Base-by-base conservation (phyloP, 2,797 vertebrate species). In the Protonibea diacanthus region DNA sequence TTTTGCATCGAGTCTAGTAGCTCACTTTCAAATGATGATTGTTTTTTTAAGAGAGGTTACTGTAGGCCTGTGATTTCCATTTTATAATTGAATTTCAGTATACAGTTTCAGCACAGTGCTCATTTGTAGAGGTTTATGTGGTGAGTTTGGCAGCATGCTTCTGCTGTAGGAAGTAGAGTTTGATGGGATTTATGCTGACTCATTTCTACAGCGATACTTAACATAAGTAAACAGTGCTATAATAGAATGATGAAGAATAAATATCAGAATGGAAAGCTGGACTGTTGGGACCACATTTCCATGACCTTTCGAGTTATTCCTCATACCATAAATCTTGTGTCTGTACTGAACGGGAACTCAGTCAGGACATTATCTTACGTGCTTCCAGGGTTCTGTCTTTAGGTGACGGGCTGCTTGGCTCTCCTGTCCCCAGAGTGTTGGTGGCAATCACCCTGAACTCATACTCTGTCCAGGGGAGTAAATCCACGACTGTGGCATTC, bases 391-490 rank as follows among this genome's bases (percentile, higher is more conserved):
- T 99, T 94, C 81, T 96, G 57, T 96, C 94, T 92, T 90, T 96
- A n/a, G 93, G 93, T 0, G 97, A 98, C 0, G 97, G 96, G 86
- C 94, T 93, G 84, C 98, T 99, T 2, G 98, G 96, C 6, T 97
- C 96, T 89, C 98, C 98, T 8, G 93, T 96, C 23, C 98, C 98
- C 91, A 99, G 8, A 0, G 96, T 97, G 92, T 98, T 99, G 68
- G 95, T 97, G 70, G 98, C 98, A n/a, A 96, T 96, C 79, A 99
- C 96, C 20, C 97, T 95, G 91, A 99, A 99, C 91, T 99, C 97
- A 45, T 99, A 99, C 40, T 99, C 97, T 78, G 96, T 97, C 98
- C 98, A 99, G 0, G 98, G 98, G 74, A 95, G 94, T 92, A 99
- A 92, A 86, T 96, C 95, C 12, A 97, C 92, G 73, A 97, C 96